Evolutionary conservation across 2,113 vertebrate genomes (phyloP).

Genomic region (Poeciliopsis occidentalis): DNA sequence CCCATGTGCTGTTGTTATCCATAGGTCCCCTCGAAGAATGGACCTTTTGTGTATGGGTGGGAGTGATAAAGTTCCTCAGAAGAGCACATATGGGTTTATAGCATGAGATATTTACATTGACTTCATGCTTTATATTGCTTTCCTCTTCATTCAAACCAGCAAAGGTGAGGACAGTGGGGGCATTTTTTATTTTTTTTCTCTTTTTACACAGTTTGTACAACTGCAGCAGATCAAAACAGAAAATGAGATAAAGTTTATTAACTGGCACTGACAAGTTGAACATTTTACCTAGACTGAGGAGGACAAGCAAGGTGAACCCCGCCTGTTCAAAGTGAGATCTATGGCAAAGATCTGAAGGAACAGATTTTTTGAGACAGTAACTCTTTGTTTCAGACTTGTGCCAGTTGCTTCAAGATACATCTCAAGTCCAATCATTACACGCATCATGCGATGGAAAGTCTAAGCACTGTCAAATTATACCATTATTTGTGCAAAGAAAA

Average conservation of each 20-base stretch:
- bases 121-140: slow-evolving; percentile 87
- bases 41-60: slow-evolving; percentile 92
- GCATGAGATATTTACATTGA: slow-evolving; percentile 88
- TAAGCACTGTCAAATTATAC: slow-evolving; percentile 5
- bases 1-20: slow-evolving; percentile 87
- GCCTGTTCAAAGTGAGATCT: slow-evolving; percentile 73
- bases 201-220: slow-evolving; percentile 53
- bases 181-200: neutral
- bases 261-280: slow-evolving; percentile 59
- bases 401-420: slow-evolving; percentile 62
- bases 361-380: slow-evolving; percentile 33
- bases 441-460: slow-evolving; percentile 34
- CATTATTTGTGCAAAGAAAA: slow-evolving; percentile 39
- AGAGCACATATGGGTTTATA: slow-evolving; percentile 91
- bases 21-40: slow-evolving; percentile 89
- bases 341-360: slow-evolving; percentile 64
- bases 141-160: slow-evolving; percentile 79
- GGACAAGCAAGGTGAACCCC: slow-evolving; percentile 40
- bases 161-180: slow-evolving; percentile 67
- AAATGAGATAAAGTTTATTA: slow-evolving; percentile 70
- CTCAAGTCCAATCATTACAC: slow-evolving; percentile 68
- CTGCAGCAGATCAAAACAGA: slow-evolving; percentile 54
- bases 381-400: neutral
- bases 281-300: slow-evolving; percentile 36
- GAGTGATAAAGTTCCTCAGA: slow-evolving; percentile 92